Conservation (phyloP, 2,888 invertebrate species). For the Abscondita cerata region DNA sequence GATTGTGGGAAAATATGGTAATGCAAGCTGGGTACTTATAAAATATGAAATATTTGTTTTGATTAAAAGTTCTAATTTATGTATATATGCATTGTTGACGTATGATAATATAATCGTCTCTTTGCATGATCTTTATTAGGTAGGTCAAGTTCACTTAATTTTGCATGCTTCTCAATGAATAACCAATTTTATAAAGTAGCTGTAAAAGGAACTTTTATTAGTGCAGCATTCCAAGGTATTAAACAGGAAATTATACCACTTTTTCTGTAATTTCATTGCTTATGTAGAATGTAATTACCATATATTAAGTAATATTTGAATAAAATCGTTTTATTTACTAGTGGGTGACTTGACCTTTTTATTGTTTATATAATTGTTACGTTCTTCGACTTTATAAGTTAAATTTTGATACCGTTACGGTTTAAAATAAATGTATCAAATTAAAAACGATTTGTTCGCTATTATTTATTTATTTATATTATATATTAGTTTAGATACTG, state of each 20-base stretch:
- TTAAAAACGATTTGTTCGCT: no score
- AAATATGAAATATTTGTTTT: conserved; percentile 30
- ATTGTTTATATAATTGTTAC: not conserved
- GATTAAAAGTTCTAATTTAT: conserved; percentile 41
- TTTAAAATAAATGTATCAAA: not conserved
- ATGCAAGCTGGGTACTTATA: no score
- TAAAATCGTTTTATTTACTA: conserved; percentile 21
- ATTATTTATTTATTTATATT: no score
- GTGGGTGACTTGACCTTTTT: conserved; percentile 20
- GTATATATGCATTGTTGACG: conserved; percentile 41
- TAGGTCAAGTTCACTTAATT: conserved; percentile 37
- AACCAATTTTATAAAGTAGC: conserved; percentile 36
- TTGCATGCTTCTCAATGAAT: conserved; percentile 39
- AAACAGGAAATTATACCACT: conserved; percentile 26
- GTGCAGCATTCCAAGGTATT: conserved; percentile 25
- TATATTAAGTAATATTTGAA: conserved; percentile 35
- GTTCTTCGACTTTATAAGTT: not conserved
- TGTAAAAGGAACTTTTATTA: conserved; percentile 33
- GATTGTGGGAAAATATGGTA: no score
- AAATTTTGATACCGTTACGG: not conserved
- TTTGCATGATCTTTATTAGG: conserved; percentile 29
- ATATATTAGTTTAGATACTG: no score
- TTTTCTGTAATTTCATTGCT: conserved; percentile 27
- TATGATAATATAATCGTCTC: conserved; percentile 34
- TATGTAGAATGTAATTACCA: conserved; percentile 37